These are phyloP conservation scores for Patella depressa DNA, from an alignment of 2,888 invertebrate genomes.

Conservation along the genomic window DNA sequence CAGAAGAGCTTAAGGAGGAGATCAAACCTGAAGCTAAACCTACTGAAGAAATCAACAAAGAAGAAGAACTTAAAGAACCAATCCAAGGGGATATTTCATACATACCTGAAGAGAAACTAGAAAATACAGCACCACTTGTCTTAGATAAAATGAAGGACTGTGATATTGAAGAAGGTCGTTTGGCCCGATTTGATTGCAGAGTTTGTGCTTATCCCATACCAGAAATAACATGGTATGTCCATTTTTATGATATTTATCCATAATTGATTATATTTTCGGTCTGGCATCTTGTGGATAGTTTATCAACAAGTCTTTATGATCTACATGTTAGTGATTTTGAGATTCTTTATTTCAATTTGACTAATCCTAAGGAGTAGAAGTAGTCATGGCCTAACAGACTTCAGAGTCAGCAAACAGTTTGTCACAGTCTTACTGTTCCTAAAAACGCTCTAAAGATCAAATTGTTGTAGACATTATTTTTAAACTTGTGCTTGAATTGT, in stretches of 20 bases:
- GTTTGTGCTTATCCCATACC: constrained; percentile 68
- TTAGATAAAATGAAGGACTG: constrained; percentile 61
- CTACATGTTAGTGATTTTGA: too few relatives aligned
- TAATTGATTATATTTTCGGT: neutral
- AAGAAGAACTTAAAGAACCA: neutral
- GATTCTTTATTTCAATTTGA: too few relatives aligned
- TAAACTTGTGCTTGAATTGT: too few relatives aligned
- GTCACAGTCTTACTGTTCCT: too few relatives aligned
- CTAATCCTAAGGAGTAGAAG: too few relatives aligned
- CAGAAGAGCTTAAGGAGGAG: constrained; percentile 16
- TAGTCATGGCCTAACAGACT: too few relatives aligned
- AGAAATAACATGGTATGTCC: constrained; percentile 64
- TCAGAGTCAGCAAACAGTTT: too few relatives aligned
- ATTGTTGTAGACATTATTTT: too few relatives aligned
- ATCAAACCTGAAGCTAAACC: neutral
- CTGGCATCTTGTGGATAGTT: too few relatives aligned
- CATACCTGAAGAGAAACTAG: neutral
- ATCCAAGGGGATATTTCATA: neutral
- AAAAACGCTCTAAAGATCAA: too few relatives aligned
- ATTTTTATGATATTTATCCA: constrained; percentile 2
- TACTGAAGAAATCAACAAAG: neutral
- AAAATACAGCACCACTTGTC: constrained; percentile 50
- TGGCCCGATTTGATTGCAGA: constrained; percentile 66
- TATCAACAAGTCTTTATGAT: too few relatives aligned
- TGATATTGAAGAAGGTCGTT: constrained; percentile 56